Base-by-base conservation (phyloP, 1,140 invertebrate species). In the Bombus superbus region DNA sequence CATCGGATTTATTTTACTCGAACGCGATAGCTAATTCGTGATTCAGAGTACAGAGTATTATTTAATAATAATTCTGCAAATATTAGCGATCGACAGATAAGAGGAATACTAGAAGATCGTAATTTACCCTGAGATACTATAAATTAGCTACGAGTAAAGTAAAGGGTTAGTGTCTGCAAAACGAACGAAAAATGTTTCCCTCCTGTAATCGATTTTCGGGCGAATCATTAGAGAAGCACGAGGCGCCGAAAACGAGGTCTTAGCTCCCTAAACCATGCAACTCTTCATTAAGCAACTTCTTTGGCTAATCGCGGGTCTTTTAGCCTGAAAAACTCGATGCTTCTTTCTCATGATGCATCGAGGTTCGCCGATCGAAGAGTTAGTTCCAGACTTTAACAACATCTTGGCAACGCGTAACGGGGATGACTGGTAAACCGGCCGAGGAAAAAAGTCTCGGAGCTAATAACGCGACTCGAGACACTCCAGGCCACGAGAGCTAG, bases 391-490 rank as follows among this genome's bases (percentile, higher is more conserved):
- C 77, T 57, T 28, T 44, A 13, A 28, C 15, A 18, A 69, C 72
- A 75, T 81, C 73, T 79, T 84, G 64, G 38, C 78, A 74, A 81
- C 42, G 82, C 77, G 66, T 81, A 53, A 66, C 62, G 57, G 64
- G 8, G 71, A 62, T 74, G 80, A 68, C 57, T 83, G 73, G 73
- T 62, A 73, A 68, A 74, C 47, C 10, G 62, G 75, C 18, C 9
- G 28, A 38, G 57, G 47, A 71, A 68, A 87, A 87, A 81, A 78
- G 77, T 81, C 81, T 76, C 28, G 71, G 71, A 83, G 81, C 87
- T 91, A 90, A 90, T 90, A 88, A 91, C 74, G 77, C 44, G 86
- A 71, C 76, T 57, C 59, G 40, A n/a, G 62, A 42, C 71, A 78
- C 57, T 79, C 66, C 25, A 62, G 62, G 47, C 86, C 64, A 62